Evolutionary conservation across 2,797 vertebrate species (phyloP), one percentile per base, ranked within the genome.

Genomic region (Alosa sapidissima): DNA sequence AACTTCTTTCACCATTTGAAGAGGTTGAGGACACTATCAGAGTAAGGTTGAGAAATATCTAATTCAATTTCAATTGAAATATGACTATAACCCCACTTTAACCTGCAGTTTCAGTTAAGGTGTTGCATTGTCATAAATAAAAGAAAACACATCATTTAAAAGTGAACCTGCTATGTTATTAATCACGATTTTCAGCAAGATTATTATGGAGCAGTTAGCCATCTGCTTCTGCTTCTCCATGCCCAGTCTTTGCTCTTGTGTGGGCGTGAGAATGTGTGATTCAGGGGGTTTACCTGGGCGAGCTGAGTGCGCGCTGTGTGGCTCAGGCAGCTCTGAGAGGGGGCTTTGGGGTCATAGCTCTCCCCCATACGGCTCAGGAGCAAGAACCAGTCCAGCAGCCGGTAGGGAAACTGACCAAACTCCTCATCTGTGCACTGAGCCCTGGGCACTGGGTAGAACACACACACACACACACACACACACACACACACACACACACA

Each of bases 331-430:
- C 78, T 93, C 88, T 92, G 93, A 33, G 94, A 85, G 0, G 87
- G 93, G 58, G 93, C 91, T 21, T 85, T 89, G 85, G 93, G 90
- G 87, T 88, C 21, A 60, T 93, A 92, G 21, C 88, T 91, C 85
- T 91, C 82, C 83, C 91, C 93, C 93, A 95, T 95, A 4, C 92
- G 93, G 88, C 94, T 96, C 87, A 96, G 90, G 48, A 96, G 91
- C 87, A 96, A 91, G 84, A 95, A 95, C 95, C 95, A 96, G 91
- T 96, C 94, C 88, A 96, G 55, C 81, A 96, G 93, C 21, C 94
- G 93, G 87, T 94, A 95, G 48, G 95, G 94, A 89, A 96, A 96
- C 92, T 96, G 95, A 62, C 86, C 93, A 0, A 94, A 88, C 89
- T 95, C 94, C 81, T 91, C 89, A 81, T 90, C 87, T 0, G 91